These are phyloP conservation scores for Drosophila albomicans DNA, from an alignment of 1,140 invertebrate species.

Conservation along the genomic window DNA sequence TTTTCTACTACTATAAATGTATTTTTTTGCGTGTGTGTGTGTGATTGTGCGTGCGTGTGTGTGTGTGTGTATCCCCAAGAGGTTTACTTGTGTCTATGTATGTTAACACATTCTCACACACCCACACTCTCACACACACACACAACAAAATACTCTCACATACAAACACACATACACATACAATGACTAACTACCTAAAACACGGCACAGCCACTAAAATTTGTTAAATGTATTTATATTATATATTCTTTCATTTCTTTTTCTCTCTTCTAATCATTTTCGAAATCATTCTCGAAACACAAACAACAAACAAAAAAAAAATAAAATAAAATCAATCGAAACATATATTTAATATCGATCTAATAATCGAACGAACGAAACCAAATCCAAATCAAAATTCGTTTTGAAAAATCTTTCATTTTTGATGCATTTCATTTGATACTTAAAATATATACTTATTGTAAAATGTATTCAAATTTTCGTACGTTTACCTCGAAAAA, in stretches of 20 bases:
- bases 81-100: conserved; percentile 31
- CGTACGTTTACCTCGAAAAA: too few species aligned
- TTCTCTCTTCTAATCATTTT: conserved; percentile 84
- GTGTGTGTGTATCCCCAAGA: conserved; percentile 28
- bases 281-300: conserved; percentile 82
- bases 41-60: conserved; percentile 27
- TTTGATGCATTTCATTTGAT: conserved; percentile 77
- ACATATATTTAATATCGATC: conserved; percentile 12
- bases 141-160: conserved; percentile 11
- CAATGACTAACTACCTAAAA: conserved; percentile 42
- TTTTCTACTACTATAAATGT: conserved; percentile 28
- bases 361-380: conserved; percentile 6
- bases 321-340: conserved; percentile 22
- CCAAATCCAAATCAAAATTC: conserved; percentile 35
- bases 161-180: conserved; percentile 33
- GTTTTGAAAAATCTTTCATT: conserved; percentile 68
- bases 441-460: conserved; percentile 33
- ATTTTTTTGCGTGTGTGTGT: conserved; percentile 18
- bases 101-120: conserved; percentile 57
- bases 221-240: conserved; percentile 85
- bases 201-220: conserved; percentile 73
- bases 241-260: conserved; percentile 85
- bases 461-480: conserved; percentile 18
- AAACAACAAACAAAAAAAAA: conserved; percentile 29
- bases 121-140: conserved; percentile 43